phyloP scores from a whole-genome alignment of 2,797 vertebrate species.

The Anabas testudineus region DNA sequence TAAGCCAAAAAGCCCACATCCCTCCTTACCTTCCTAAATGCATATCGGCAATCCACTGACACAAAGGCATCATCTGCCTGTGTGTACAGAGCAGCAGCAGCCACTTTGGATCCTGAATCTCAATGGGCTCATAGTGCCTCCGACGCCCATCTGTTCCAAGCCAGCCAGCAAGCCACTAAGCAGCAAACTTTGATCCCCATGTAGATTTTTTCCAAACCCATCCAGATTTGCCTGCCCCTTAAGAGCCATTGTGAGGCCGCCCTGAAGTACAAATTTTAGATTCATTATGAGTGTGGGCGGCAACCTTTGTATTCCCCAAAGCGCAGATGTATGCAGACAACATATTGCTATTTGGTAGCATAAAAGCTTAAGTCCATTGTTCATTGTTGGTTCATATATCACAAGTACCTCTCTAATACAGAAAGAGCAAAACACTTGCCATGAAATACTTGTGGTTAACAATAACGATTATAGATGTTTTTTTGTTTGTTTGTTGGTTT shows the following conservation, averaged over 20 bases:
- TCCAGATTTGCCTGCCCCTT: slow-evolving; percentile 85
- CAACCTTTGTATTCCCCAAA: slow-evolving; percentile 85
- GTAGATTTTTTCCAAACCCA: slow-evolving; percentile 86
- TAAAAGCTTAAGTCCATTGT: slow-evolving; percentile 80
- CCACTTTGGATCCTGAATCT: slow-evolving; percentile 87
- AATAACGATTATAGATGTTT: slow-evolving; percentile 60
- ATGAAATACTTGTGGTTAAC: slow-evolving; percentile 62
- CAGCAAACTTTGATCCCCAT: slow-evolving; percentile 86
- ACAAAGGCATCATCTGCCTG: slow-evolving; percentile 83
- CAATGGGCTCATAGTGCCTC: slow-evolving; percentile 84
- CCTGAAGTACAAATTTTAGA: slow-evolving; percentile 83
- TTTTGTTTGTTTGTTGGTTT: too few relatives aligned
- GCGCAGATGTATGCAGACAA: slow-evolving; percentile 79
- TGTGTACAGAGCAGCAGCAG: slow-evolving; percentile 84
- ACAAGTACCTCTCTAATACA: slow-evolving; percentile 61
- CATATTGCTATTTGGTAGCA: slow-evolving; percentile 85
- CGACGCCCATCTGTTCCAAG: slow-evolving; percentile 88
- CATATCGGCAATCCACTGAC: slow-evolving; percentile 79
- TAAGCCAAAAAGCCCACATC: slow-evolving; percentile 70
- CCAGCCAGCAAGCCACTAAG: slow-evolving; percentile 82
- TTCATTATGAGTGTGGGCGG: slow-evolving; percentile 86
- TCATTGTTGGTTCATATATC: slow-evolving; percentile 81
- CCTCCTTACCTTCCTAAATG: slow-evolving; percentile 76
- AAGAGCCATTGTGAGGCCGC: slow-evolving; percentile 82
- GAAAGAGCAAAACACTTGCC: slow-evolving; percentile 48